Conservation (phyloP, 1,140 invertebrate genomes). For the Drosophila chauvacae region DNA sequence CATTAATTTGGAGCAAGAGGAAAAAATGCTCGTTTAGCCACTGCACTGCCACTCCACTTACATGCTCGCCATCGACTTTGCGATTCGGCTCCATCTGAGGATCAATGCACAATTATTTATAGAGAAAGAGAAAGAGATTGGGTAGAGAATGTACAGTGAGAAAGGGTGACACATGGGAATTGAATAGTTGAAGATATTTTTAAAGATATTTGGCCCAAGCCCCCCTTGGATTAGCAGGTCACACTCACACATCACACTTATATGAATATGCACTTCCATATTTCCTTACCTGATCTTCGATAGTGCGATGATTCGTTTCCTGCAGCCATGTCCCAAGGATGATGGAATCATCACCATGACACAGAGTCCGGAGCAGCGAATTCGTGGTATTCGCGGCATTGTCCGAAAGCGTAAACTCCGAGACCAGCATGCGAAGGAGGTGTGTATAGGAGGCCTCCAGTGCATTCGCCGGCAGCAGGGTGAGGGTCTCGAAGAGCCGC, state of each 20-base stretch:
- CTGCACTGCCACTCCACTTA: conserved; percentile 85
- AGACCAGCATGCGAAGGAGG: conserved; percentile 96
- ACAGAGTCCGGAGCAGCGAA: conserved; percentile 93
- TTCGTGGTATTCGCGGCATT: conserved; percentile 97
- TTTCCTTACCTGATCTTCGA: conserved; percentile 96
- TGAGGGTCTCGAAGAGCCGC: conserved; percentile 95
- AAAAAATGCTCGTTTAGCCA: not conserved
- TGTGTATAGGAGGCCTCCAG: conserved; percentile 95
- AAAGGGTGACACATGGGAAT: conserved; percentile 13
- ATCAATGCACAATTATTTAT: conserved; percentile 26
- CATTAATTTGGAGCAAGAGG: not conserved
- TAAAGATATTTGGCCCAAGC: no score
- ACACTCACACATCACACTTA: conserved; percentile 3
- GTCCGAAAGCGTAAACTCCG: conserved; percentile 98
- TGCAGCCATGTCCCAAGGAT: conserved; percentile 95
- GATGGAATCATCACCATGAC: conserved; percentile 95
- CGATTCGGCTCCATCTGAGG: conserved; percentile 90
- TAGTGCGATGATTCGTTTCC: conserved; percentile 97
- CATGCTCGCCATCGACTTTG: conserved; percentile 90
- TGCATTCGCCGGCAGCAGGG: conserved; percentile 92
- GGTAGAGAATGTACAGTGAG: conserved; percentile 31
- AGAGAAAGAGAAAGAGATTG: conserved; percentile 22
- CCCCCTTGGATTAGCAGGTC: not conserved
- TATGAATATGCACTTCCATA: not conserved
- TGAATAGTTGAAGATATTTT: not conserved